Evolutionary conservation across 2,113 vertebrate species (phyloP), one percentile per base, ranked within the genome.

Genomic region (Amphilophus citrinellus): DNA sequence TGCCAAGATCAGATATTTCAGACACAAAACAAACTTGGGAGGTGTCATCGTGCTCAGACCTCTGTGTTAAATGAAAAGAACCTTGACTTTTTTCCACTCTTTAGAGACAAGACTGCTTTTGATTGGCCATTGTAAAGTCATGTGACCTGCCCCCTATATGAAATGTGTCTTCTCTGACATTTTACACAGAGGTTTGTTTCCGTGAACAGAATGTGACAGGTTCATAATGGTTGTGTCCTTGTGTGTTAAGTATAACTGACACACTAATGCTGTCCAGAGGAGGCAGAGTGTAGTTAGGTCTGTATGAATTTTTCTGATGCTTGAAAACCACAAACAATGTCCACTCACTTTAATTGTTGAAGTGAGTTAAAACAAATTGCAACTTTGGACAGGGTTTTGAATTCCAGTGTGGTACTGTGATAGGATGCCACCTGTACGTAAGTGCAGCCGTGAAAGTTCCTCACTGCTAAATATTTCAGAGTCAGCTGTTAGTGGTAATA

Each of bases 131-230:
- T 66, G 63, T 22, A 66, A 66, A 66, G 37, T 0, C 63, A 66
- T 42, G 62, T 65, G 63, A 66, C 9, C 62, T 66, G 37, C 0
- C 62, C 62, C 37, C 35, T 9, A 0, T 0, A 44, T 44, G n/a
- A 66, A 66, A 17, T 22, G 7, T 0, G 7, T 44, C 20, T 22
- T 0, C 62, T 65, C 2, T 65, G 37, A 47, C 35, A 2, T 63
- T 39, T 63, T 0, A 63, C 3, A 0, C 18, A 63, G 35, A 7
- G 4, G 0, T 0, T 9, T 65, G 11, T 15, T 65, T 0, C 62
- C 15, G 22, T 27, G 27, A 27, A 27, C 2, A 27, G n/a, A n/a
- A 0, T n/a, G n/a, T 2, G 1, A 66, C 37, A 24, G n/a, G 7
- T 65, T 20, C n/a, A 65, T 42, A 65, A 42, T 42, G 62, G 10